These are phyloP conservation scores for Athrips mouffetella DNA, from an alignment of 2,888 invertebrate species.

Conservation along the genomic window DNA sequence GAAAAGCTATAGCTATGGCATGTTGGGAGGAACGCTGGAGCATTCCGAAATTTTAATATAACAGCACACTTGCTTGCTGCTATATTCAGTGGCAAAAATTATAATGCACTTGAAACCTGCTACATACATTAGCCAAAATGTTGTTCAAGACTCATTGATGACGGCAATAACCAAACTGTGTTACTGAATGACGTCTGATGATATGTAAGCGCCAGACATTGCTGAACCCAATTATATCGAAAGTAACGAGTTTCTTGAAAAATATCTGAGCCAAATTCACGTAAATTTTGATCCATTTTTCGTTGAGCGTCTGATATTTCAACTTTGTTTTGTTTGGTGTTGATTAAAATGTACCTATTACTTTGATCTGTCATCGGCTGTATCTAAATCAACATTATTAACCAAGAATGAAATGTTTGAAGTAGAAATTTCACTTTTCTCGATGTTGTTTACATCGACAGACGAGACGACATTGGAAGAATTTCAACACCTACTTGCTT, in stretches of 20 bases:
- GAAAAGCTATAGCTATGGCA: conserved; percentile 42
- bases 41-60: not conserved
- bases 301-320: not conserved
- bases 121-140: too few species aligned
- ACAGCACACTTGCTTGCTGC: too few species aligned
- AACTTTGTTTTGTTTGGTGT: not conserved
- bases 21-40: not conserved
- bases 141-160: too few species aligned
- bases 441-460: not conserved
- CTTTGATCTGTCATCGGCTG: not conserved
- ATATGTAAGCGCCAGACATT: conserved; percentile 11
- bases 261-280: conserved; percentile 5
- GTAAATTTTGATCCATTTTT: not conserved
- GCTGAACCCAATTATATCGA: not conserved
- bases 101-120: too few species aligned
- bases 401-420: not conserved
- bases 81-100: too few species aligned
- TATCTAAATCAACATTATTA: not conserved
- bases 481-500: conserved; percentile 1
- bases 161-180: not conserved
- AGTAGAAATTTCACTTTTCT: conserved; percentile 1
- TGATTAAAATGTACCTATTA: conserved; percentile 3
- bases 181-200: not conserved
- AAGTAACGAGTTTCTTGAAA: conserved; percentile 3
- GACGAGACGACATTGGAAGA: not conserved